These are phyloP conservation scores for Axea sp. DNA, from an alignment of 2,888 invertebrate genomes.

Conservation along the genomic window DNA sequence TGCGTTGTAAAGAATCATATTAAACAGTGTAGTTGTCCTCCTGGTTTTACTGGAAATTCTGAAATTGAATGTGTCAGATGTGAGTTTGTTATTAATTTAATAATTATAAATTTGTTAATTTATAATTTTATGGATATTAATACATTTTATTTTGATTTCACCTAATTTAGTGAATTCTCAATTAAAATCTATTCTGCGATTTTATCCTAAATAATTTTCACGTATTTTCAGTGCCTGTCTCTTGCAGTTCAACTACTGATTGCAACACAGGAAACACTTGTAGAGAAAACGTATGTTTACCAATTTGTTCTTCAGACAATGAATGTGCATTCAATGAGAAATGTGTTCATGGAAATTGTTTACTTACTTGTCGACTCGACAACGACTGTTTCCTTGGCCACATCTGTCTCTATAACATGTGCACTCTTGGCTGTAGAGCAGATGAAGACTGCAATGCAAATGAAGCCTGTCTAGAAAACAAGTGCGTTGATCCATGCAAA, in stretches of 20 bases:
- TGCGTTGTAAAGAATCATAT: slow-evolving; percentile 87
- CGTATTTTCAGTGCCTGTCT: slow-evolving; percentile 89
- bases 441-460: slow-evolving; percentile 93
- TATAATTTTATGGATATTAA: slow-evolving; percentile 18
- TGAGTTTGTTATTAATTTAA: slow-evolving; percentile 81
- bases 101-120: too few species aligned
- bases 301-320: slow-evolving; percentile 87
- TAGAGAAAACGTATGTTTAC: slow-evolving; percentile 90
- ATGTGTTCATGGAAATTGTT: slow-evolving; percentile 89
- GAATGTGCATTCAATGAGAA: slow-evolving; percentile 94
- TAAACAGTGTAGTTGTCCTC: slow-evolving; percentile 90
- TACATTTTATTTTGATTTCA: too few species aligned
- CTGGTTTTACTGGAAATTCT: slow-evolving; percentile 91
- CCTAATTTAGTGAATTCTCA: too few species aligned
- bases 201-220: too few species aligned
- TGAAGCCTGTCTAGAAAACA: slow-evolving; percentile 89
- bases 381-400: slow-evolving; percentile 96
- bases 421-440: slow-evolving; percentile 90
- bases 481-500: slow-evolving; percentile 88
- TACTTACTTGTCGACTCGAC: slow-evolving; percentile 93
- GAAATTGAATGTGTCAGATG: slow-evolving; percentile 91
- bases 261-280: slow-evolving; percentile 88
- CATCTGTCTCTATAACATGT: slow-evolving; percentile 91
- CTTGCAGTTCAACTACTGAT: slow-evolving; percentile 86
- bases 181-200: too few species aligned